Conservation (phyloP, 2,888 invertebrate genomes). For the Polyploca ridens region DNA sequence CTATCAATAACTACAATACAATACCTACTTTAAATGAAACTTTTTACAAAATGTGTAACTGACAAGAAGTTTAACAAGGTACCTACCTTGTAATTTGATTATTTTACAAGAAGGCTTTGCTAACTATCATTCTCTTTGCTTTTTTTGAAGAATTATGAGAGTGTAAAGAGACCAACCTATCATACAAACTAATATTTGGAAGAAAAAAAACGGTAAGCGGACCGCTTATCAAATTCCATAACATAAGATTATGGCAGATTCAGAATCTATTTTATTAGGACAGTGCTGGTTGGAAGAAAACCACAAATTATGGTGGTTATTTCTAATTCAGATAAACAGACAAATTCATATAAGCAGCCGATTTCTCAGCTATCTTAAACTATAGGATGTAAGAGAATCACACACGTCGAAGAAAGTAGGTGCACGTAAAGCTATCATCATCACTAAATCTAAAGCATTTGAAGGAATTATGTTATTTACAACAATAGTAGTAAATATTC, state of each 20-base stretch:
- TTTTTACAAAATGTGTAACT: too few species aligned
- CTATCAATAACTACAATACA: too few species aligned
- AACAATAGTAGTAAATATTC: constrained; percentile 27
- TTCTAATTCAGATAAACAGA: not conserved
- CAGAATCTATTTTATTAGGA: not conserved
- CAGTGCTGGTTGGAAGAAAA: not conserved
- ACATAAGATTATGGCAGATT: not conserved
- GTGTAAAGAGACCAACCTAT: not conserved
- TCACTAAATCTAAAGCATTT: constrained; percentile 36
- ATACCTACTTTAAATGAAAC: too few species aligned
- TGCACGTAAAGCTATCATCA: constrained; percentile 32
- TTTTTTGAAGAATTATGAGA: not conserved
- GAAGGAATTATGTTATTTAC: constrained; percentile 24
- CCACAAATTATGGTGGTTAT: not conserved
- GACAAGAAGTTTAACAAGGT: too few species aligned
- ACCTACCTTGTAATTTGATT: too few species aligned
- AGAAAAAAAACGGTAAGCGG: too few species aligned
- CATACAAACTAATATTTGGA: not conserved
- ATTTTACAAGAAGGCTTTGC: too few species aligned
- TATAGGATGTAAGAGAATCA: constrained; percentile 5
- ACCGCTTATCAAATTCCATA: not conserved
- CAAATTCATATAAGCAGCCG: not conserved
- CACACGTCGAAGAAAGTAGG: constrained; percentile 32
- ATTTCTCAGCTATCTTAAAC: not conserved
- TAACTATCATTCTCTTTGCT: not conserved